Evolutionary conservation across 2,888 invertebrate species (phyloP).

Genomic region (Eulithis prunata): DNA sequence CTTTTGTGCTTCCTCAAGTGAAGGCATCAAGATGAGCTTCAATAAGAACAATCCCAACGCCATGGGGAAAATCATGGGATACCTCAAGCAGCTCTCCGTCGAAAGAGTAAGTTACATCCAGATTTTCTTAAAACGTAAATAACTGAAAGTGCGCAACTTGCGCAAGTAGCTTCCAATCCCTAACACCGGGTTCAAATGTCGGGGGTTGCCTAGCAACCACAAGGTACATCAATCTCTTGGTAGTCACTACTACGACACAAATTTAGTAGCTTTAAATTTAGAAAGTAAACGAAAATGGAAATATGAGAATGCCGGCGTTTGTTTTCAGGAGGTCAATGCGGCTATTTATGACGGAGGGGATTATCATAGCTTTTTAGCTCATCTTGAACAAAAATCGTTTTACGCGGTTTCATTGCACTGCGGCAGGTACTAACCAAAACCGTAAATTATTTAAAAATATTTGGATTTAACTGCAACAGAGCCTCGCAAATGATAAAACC

Average conservation of each 20-base stretch:
- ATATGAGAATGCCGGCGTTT: too few species aligned
- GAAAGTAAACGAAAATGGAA: too few species aligned
- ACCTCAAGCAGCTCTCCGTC: slow-evolving; percentile 79
- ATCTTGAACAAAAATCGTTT: too few species aligned
- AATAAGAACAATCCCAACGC: slow-evolving; percentile 81
- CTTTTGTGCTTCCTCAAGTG: slow-evolving; percentile 46
- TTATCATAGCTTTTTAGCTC: slow-evolving; percentile 8
- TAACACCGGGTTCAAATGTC: slow-evolving; percentile 51
- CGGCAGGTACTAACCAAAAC: too few species aligned
- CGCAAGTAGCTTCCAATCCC: slow-evolving; percentile 26
- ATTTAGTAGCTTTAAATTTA: too few species aligned
- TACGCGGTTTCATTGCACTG: too few species aligned
- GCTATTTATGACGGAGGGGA: slow-evolving; percentile 11
- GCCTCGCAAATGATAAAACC: too few species aligned
- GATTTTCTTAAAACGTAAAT: slow-evolving; percentile 53
- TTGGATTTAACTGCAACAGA: too few species aligned
- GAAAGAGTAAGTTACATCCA: slow-evolving; percentile 74
- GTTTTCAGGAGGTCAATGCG: slow-evolving; percentile 45
- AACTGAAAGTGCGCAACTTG: slow-evolving; percentile 54
- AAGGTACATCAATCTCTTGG: neutral
- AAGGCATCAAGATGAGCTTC: slow-evolving; percentile 78
- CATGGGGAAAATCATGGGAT: slow-evolving; percentile 81
- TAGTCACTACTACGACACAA: slow-evolving; percentile 17
- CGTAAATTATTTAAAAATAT: too few species aligned
- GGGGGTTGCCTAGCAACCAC: slow-evolving; percentile 66